Conservation (phyloP, 2,113 vertebrate species). For the Perca fluviatilis region DNA sequence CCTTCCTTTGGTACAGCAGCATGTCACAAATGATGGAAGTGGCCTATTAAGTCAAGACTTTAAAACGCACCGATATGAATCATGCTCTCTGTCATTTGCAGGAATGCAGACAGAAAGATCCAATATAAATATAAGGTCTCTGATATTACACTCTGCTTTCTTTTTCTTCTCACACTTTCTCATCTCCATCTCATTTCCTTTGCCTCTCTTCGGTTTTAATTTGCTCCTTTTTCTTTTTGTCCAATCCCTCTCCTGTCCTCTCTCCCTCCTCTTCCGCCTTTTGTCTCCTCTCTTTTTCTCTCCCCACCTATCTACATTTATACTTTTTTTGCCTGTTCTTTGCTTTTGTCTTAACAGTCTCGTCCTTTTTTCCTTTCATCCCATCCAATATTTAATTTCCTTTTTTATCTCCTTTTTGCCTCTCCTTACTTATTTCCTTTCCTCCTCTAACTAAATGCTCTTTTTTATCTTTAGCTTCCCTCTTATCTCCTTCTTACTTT, state of each 20-base stretch:
- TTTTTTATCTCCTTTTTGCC: not conserved
- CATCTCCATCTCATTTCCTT: slow-evolving; percentile 3
- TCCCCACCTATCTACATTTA: not conserved
- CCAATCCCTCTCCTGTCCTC: not conserved
- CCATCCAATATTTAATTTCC: not conserved
- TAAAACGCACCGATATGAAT: slow-evolving; percentile 23
- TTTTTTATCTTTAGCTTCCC: too few relatives aligned
- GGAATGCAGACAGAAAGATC: not conserved
- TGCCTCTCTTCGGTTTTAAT: too few relatives aligned
- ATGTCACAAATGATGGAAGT: slow-evolving; percentile 50
- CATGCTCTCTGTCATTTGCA: not conserved
- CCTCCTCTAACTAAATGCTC: too few relatives aligned
- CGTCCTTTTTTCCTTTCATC: not conserved
- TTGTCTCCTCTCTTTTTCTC: not conserved
- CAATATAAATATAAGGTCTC: slow-evolving; percentile 25
- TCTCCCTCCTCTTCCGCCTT: not conserved
- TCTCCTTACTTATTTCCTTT: not conserved
- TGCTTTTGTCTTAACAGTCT: not conserved
- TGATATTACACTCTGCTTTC: not conserved
- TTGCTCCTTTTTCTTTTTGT: not conserved
- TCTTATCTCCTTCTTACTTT: not conserved
- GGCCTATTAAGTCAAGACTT: slow-evolving; percentile 6
- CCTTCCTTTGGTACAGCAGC: not conserved
- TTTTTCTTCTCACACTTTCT: not conserved
- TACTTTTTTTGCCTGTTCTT: not conserved